Evolutionary conservation across 2,888 invertebrate genomes (phyloP).

Genomic region (Bombylius major): DNA sequence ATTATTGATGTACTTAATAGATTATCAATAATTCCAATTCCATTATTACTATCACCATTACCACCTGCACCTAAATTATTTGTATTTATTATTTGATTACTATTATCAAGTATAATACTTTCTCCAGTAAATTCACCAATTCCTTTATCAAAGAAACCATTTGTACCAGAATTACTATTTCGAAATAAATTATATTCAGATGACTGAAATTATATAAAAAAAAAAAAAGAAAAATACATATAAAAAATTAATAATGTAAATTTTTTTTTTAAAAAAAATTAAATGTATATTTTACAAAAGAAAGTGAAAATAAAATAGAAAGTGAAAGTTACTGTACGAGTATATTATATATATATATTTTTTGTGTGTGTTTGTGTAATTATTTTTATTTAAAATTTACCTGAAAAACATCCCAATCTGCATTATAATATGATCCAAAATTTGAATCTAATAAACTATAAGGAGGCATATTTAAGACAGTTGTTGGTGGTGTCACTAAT

Average conservation of each 20-base stretch:
- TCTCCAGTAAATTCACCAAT: constrained; percentile 4
- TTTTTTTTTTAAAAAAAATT: neutral
- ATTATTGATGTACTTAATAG: neutral
- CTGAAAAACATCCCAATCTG: constrained; percentile 11
- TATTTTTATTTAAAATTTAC: constrained; percentile 3
- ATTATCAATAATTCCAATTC: neutral
- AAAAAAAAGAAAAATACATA: neutral
- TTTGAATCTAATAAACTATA: neutral
- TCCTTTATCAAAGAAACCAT: neutral
- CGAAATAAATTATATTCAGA: constrained; percentile 1
- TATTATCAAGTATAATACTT: neutral
- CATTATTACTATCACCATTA: neutral
- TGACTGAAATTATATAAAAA: neutral
- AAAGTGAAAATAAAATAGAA: neutral
- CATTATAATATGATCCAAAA: constrained; percentile 1
- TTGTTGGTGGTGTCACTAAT: neutral
- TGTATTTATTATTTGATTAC: neutral
- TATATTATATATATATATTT: no score
- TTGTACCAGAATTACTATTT: neutral
- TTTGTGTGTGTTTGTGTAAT: no score
- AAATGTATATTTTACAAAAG: neutral
- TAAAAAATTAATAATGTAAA: neutral
- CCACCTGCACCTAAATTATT: no score
- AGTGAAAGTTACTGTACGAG: no score
- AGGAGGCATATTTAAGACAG: neutral